These are phyloP conservation scores for Ichneumoninae sp. DNA, from an alignment of 2,888 invertebrate species.

Conservation along the genomic window DNA sequence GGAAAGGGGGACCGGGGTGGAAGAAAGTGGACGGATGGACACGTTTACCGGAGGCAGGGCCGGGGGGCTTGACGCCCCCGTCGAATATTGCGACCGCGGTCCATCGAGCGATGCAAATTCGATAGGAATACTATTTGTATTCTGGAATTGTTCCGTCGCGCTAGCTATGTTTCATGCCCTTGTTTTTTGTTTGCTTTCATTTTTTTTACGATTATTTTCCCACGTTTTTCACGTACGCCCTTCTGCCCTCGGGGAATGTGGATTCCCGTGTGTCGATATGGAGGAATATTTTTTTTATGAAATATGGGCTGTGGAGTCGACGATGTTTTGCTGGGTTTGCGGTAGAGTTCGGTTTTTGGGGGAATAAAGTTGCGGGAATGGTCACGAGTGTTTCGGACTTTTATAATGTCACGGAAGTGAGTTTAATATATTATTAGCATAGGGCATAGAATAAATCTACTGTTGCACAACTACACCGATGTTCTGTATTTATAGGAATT, in stretches of 20 bases:
- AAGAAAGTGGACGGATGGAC: slow-evolving; percentile 54
- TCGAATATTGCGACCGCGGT: slow-evolving; percentile 31
- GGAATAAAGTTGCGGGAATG: background rate
- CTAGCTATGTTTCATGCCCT: slow-evolving; percentile 36
- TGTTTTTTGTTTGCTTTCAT: slow-evolving; percentile 6
- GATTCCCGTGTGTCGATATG: slow-evolving; percentile 26
- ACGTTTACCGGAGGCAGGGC: slow-evolving; percentile 35
- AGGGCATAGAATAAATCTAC: background rate
- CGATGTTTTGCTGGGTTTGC: background rate
- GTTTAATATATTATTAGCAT: too few relatives aligned
- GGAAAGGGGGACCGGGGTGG: slow-evolving; percentile 3
- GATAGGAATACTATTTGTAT: slow-evolving; percentile 54
- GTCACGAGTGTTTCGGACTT: background rate
- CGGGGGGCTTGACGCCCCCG: slow-evolving; percentile 56
- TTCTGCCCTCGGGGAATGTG: slow-evolving; percentile 5
- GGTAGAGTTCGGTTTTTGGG: background rate
- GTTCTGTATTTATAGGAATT: slow-evolving; percentile 7
- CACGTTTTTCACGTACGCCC: slow-evolving; percentile 29
- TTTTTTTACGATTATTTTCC: slow-evolving; percentile 29
- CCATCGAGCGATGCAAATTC: slow-evolving; percentile 60
- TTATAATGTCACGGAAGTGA: background rate
- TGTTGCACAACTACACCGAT: too few relatives aligned
- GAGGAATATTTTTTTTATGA: background rate
- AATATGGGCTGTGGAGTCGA: slow-evolving; percentile 1
- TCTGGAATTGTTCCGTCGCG: slow-evolving; percentile 44